Base-by-base conservation (phyloP, 2,888 invertebrate genomes). In the Aleiodes alternator region DNA sequence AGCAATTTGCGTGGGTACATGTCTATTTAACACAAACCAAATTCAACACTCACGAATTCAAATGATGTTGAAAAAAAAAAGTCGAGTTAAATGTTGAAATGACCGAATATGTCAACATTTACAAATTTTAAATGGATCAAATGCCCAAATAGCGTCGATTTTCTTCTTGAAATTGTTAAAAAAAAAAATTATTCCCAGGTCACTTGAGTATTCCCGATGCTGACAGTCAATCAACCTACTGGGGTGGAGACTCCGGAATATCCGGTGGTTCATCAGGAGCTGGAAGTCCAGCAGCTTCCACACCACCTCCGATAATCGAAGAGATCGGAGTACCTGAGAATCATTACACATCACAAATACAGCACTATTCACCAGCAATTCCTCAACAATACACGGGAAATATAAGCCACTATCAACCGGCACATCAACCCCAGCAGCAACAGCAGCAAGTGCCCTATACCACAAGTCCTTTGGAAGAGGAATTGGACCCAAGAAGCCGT, bases 201-300 rank as follows among this genome's bases (percentile, higher is more conserved):
- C 76, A 83, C 4, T 23, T 82, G 61, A 84, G 84, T 16, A 72
- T 84, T 3, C 80, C 84, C 11, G 88, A 88, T 73, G 81, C 81
- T 0, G 89, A 89, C 76, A 86, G 85, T 73, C 88, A 88, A 61
- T 88, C 87, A 34, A 83, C 85, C 2, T 89, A 88, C 43, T 89
- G 88, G 88, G 87, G 86, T 5, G 88, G 85, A 0, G 89, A 89
- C 75, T 89, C 89, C 6, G 88, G 88, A 9, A 88, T 88, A 66
- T 89, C 89, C 14, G 89, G 89, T 3, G 85, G 88, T 50, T 89
- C 89, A 81, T 88, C 88, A 2, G 87, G 87, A 0, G 86, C 89
- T 4, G 89, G 87, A 55, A 89, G 89, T 80, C 88, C 88, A 0
- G 85, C 87, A 29, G 88, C 87, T 0, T 88, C 89, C 29, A 88